Conservation (phyloP, 2,797 vertebrate species). For the Sebastes itinus region DNA sequence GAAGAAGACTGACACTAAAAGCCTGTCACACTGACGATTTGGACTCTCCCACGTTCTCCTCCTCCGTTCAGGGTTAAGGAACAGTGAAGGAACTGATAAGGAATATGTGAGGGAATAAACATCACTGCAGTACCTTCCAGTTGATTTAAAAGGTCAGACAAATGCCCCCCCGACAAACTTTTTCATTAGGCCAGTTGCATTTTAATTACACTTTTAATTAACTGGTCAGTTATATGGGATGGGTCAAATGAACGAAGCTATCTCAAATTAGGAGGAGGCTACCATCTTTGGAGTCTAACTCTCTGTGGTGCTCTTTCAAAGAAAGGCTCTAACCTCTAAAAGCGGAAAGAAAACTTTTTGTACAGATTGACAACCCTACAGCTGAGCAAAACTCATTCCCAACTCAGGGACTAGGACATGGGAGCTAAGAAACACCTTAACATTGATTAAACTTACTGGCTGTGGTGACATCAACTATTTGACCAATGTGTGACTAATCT, state of each 20-base stretch:
- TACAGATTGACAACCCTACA: neutral
- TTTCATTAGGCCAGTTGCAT: constrained; percentile 38
- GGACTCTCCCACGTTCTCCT: neutral
- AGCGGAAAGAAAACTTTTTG: neutral
- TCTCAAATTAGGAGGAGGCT: constrained; percentile 32
- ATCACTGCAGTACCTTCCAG: neutral
- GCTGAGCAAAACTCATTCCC: neutral
- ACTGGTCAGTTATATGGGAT: constrained; percentile 25
- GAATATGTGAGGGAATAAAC: constrained; percentile 9
- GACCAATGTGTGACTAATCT: constrained; percentile 15
- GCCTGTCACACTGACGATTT: neutral
- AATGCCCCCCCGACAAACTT: constrained; percentile 25
- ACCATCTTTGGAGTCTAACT: constrained; percentile 12
- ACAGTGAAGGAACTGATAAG: constrained; percentile 24
- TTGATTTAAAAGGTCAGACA: constrained; percentile 38
- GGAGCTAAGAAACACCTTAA: neutral
- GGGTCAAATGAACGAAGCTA: constrained; percentile 34
- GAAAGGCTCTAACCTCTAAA: constrained; percentile 13
- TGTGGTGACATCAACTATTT: neutral
- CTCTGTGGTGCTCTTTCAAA: neutral
- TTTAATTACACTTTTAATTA: constrained; percentile 71
- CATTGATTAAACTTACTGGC: constrained; percentile 27
- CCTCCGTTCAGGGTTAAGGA: too few species aligned
- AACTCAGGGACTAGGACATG: neutral
- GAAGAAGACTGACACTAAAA: constrained; percentile 8